Conservation (phyloP, 30 jellyfish, hydroid and myxozoan species). For the Pseudorhiza aurosa region DNA sequence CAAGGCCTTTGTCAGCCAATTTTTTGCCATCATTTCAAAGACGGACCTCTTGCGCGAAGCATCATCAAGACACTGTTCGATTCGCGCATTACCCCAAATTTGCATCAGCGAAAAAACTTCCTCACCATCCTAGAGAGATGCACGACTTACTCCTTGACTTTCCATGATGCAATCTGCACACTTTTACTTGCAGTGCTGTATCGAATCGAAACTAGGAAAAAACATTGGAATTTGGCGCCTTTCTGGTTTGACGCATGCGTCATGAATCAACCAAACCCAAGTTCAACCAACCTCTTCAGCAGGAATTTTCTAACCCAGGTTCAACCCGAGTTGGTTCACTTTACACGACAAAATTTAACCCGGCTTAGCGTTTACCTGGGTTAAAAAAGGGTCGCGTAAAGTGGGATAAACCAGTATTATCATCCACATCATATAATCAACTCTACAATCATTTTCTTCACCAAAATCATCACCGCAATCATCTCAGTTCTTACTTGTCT, state of each 20-base stretch:
- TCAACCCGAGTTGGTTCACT: not conserved
- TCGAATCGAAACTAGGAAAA: not conserved
- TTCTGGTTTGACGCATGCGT: slow-evolving; percentile 2
- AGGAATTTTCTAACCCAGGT: not conserved
- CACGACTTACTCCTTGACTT: not conserved
- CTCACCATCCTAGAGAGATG: slow-evolving; percentile 12
- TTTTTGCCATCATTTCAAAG: not conserved
- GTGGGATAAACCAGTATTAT: no score
- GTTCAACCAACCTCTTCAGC: not conserved
- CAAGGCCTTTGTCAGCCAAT: slow-evolving; percentile 1
- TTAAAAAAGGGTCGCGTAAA: not conserved
- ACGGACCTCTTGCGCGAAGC: slow-evolving; percentile 4
- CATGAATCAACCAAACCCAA: not conserved
- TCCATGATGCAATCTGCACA: not conserved
- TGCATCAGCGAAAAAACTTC: not conserved
- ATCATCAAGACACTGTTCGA: not conserved
- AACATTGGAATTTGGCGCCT: not conserved
- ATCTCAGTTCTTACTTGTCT: no score
- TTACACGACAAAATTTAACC: not conserved
- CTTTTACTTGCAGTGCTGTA: no score
- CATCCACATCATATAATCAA: no score
- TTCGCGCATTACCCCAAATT: slow-evolving; percentile 2
- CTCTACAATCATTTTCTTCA: no score
- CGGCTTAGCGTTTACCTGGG: not conserved
- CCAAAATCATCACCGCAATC: no score